Evolutionary conservation across 2,113 vertebrate species (phyloP).

Genomic region (Tiliqua scincoides): DNA sequence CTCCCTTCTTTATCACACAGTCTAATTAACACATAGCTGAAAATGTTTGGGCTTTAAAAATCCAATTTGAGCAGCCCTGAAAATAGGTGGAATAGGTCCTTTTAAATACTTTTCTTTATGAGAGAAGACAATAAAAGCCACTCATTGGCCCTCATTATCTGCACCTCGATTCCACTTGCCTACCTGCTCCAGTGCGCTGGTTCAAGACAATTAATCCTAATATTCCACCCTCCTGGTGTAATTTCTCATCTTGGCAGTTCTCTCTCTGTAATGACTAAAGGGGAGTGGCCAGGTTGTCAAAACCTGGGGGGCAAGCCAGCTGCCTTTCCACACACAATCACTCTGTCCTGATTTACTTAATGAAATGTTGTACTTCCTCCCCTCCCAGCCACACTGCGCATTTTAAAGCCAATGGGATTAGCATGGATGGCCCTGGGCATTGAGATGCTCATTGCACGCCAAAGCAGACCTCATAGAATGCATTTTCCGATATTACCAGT

Average conservation of each 20-base stretch:
- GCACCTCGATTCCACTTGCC: slow-evolving; percentile 86
- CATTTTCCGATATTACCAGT: not conserved
- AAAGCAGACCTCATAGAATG: not conserved
- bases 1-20: slow-evolving; percentile 56
- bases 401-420: slow-evolving; percentile 37
- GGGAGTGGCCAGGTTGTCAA: slow-evolving; percentile 82
- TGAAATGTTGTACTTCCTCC: slow-evolving; percentile 31
- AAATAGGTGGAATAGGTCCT: slow-evolving; percentile 68
- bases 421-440: not conserved
- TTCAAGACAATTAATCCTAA: slow-evolving; percentile 99
- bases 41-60: slow-evolving; percentile 62
- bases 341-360: slow-evolving; percentile 66
- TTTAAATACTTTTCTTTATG: slow-evolving; percentile 79
- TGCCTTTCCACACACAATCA: slow-evolving; percentile 68
- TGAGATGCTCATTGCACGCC: not conserved
- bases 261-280: slow-evolving; percentile 90
- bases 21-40: slow-evolving; percentile 72
- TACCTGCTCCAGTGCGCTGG: slow-evolving; percentile 89
- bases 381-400: not conserved
- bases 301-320: slow-evolving; percentile 78
- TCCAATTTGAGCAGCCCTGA: slow-evolving; percentile 70
- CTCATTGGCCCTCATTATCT: slow-evolving; percentile 87
- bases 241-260: slow-evolving; percentile 99
- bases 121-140: slow-evolving; percentile 83
- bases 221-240: slow-evolving; percentile 88